These are phyloP conservation scores for Oeneis ivallda DNA, from an alignment of 2,888 invertebrate species.

Conservation along the genomic window DNA sequence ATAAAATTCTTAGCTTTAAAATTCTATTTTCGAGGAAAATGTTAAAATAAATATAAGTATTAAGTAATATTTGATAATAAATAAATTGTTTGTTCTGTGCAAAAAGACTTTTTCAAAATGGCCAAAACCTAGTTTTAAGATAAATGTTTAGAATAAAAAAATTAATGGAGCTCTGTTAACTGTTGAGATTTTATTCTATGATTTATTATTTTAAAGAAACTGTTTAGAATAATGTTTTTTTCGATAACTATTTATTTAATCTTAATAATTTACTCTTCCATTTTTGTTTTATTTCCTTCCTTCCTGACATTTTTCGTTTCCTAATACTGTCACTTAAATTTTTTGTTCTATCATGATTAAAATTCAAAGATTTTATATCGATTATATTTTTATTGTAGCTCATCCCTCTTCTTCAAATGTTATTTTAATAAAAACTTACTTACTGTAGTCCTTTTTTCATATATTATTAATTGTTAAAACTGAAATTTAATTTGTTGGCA, in stretches of 20 bases:
- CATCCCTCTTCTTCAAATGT: slow-evolving; percentile 41
- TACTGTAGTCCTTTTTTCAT: slow-evolving; percentile 43
- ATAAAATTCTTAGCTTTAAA: not conserved
- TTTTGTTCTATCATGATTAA: slow-evolving; percentile 12
- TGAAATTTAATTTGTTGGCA: not conserved
- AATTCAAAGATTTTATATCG: slow-evolving; percentile 28
- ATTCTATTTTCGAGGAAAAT: not conserved
- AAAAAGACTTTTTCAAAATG: slow-evolving; percentile 20
- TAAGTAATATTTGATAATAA: not conserved
- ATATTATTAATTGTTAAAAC: not conserved
- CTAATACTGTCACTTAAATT: not conserved
- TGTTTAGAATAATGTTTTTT: slow-evolving; percentile 5
- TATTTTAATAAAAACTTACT: slow-evolving; percentile 57
- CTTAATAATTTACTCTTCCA: not conserved
- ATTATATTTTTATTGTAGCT: slow-evolving; percentile 24
- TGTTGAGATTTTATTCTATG: slow-evolving; percentile 15
- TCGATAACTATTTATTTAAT: not conserved
- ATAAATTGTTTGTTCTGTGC: slow-evolving; percentile 10
- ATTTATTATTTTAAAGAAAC: slow-evolving; percentile 22
- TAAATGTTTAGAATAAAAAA: slow-evolving; percentile 28
- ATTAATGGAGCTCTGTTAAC: slow-evolving; percentile 1
- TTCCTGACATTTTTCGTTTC: not conserved
- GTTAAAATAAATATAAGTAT: not conserved
- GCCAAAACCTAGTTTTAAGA: slow-evolving; percentile 35
- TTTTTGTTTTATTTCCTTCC: too few species aligned